Evolutionary conservation across 1,140 invertebrate species (phyloP).

Genomic region (Acromyrmex charruanus): DNA sequence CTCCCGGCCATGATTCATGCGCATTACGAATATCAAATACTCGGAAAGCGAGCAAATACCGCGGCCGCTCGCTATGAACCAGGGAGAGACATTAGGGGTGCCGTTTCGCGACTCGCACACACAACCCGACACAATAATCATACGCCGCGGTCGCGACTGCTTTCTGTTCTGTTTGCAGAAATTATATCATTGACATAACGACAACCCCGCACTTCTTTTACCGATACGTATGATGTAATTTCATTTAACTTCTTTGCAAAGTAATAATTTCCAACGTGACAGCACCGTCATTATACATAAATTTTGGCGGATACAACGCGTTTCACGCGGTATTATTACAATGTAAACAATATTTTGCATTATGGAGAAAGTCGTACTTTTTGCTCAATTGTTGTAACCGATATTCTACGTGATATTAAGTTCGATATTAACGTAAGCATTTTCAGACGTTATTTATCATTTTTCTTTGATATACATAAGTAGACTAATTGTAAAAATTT

Average conservation of each 20-base stretch:
- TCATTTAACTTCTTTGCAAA: constrained; percentile 28
- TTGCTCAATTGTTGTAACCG: not conserved
- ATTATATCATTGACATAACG: constrained; percentile 60
- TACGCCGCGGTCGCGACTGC: not conserved
- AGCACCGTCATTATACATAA: constrained; percentile 27
- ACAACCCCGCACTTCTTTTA: constrained; percentile 13
- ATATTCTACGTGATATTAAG: not conserved
- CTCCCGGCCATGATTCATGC: constrained; percentile 74
- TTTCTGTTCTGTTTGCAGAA: constrained; percentile 42
- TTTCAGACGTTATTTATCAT: not conserved
- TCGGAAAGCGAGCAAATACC: constrained; percentile 68
- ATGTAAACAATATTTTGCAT: constrained; percentile 8
- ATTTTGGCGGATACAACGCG: constrained; percentile 3
- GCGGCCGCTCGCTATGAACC: constrained; percentile 15
- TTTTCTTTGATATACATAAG: too few relatives aligned
- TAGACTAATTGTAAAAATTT: not conserved
- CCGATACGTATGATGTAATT: constrained; percentile 40
- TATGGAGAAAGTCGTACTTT: not conserved
- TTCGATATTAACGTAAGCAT: not conserved
- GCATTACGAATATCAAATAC: constrained; percentile 73
- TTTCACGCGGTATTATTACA: not conserved
- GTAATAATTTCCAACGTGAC: constrained; percentile 37
- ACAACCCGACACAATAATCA: constrained; percentile 55
- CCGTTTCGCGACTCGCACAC: constrained; percentile 16
- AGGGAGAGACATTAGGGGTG: constrained; percentile 26